These are phyloP conservation scores for Neoascia interrupta DNA, from an alignment of 2,888 invertebrate species.

Conservation along the genomic window DNA sequence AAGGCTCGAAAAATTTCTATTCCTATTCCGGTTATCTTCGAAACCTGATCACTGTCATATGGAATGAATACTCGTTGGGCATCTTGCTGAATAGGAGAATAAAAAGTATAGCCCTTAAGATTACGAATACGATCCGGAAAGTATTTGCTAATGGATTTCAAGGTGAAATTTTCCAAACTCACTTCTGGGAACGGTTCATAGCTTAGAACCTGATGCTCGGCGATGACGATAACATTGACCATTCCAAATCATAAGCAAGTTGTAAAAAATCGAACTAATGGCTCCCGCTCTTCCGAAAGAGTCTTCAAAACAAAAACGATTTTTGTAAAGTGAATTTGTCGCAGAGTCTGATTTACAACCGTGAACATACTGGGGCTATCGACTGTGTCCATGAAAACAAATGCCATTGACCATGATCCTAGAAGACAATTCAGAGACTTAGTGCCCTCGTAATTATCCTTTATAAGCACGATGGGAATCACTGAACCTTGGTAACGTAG, in stretches of 20 bases:
- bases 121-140: conserved; percentile 38
- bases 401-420: conserved; percentile 22
- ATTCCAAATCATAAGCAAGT: conserved; percentile 36
- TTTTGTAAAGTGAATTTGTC: conserved; percentile 33
- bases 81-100: conserved; percentile 39
- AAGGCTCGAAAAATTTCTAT: conserved; percentile 47
- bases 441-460: not conserved
- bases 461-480: conserved; percentile 31
- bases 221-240: conserved; percentile 35
- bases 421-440: conserved; percentile 2
- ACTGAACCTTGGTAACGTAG: not conserved
- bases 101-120: conserved; percentile 45
- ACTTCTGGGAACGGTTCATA: conserved; percentile 50
- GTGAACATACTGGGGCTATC: conserved; percentile 32
- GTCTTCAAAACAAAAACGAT: conserved; percentile 22
- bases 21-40: conserved; percentile 25
- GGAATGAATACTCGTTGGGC: conserved; percentile 40
- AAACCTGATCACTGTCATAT: conserved; percentile 1
- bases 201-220: conserved; percentile 6
- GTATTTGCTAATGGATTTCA: conserved; percentile 5
- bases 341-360: conserved; percentile 31
- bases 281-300: not conserved
- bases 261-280: conserved; percentile 17
- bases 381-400: conserved; percentile 42
- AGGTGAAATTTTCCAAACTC: conserved; percentile 32